These are phyloP conservation scores for Macrotis lagotis DNA, from an alignment of 2,113 vertebrate species.

Conservation along the genomic window DNA sequence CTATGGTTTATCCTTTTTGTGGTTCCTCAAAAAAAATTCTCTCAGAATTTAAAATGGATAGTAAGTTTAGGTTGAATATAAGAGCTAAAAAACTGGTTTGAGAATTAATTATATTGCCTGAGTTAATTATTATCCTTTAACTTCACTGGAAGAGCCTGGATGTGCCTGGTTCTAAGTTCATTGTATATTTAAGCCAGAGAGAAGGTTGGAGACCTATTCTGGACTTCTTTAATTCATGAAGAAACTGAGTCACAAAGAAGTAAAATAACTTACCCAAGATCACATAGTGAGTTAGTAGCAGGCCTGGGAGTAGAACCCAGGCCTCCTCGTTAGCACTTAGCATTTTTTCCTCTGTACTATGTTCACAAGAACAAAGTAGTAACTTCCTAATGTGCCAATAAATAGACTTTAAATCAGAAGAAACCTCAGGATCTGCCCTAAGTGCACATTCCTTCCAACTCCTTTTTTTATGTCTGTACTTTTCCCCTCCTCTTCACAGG, in stretches of 20 bases:
- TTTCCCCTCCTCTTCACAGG: background rate
- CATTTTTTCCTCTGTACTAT: background rate
- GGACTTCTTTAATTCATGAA: background rate
- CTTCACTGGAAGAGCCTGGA: background rate
- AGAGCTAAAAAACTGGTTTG: background rate
- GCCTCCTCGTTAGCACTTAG: background rate
- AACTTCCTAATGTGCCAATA: background rate
- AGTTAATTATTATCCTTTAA: background rate
- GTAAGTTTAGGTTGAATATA: background rate
- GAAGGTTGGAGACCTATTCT: background rate
- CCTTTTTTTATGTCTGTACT: background rate
- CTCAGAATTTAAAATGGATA: background rate
- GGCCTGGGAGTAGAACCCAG: background rate
- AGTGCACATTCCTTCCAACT: background rate
- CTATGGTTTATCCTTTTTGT: background rate
- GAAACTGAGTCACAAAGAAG: background rate
- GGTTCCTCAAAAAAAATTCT: background rate
- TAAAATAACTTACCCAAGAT: background rate
- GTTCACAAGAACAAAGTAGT: background rate
- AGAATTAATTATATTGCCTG: background rate
- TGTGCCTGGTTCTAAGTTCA: background rate
- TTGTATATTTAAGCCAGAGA: background rate
- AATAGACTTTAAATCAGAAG: background rate
- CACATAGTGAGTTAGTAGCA: background rate
- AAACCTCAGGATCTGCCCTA: background rate